Evolutionary conservation across 2,888 invertebrate genomes (phyloP).

Genomic region (Malthinus seriepunctatus): DNA sequence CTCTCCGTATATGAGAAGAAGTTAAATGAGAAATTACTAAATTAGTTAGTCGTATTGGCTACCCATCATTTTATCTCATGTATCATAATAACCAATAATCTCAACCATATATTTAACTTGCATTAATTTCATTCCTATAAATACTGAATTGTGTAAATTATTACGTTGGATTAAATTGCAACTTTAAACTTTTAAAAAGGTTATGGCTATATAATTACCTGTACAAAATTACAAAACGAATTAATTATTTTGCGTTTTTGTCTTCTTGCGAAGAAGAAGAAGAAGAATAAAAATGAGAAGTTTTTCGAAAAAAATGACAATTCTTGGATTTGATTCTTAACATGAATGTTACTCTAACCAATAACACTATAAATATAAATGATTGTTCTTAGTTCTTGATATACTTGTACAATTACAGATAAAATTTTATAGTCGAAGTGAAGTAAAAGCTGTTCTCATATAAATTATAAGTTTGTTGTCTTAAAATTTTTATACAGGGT

Average conservation of each 20-base stretch:
- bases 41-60: slow-evolving; percentile 33
- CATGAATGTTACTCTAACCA: too few relatives aligned
- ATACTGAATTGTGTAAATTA: slow-evolving; percentile 23
- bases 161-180: slow-evolving; percentile 26
- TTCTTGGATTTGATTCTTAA: too few relatives aligned
- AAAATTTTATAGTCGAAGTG: slow-evolving; percentile 17
- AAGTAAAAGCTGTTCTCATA: slow-evolving; percentile 24
- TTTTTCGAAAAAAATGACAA: too few relatives aligned
- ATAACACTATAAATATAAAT: neutral
- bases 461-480: slow-evolving; percentile 25
- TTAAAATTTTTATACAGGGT: slow-evolving; percentile 22
- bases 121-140: neutral
- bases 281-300: too few relatives aligned
- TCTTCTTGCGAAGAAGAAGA: neutral
- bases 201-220: neutral
- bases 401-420: slow-evolving; percentile 25
- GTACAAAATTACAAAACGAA: neutral
- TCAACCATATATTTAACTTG: slow-evolving; percentile 24
- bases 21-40: slow-evolving; percentile 32
- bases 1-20: too few relatives aligned
- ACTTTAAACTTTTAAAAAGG: slow-evolving; percentile 10
- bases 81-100: slow-evolving; percentile 32
- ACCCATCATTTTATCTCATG: slow-evolving; percentile 36
- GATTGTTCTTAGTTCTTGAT: slow-evolving; percentile 11
- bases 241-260: neutral